phyloP scores from a whole-genome alignment of 1,140 invertebrate genomes.

The Carcinoscorpius rotundicauda region DNA sequence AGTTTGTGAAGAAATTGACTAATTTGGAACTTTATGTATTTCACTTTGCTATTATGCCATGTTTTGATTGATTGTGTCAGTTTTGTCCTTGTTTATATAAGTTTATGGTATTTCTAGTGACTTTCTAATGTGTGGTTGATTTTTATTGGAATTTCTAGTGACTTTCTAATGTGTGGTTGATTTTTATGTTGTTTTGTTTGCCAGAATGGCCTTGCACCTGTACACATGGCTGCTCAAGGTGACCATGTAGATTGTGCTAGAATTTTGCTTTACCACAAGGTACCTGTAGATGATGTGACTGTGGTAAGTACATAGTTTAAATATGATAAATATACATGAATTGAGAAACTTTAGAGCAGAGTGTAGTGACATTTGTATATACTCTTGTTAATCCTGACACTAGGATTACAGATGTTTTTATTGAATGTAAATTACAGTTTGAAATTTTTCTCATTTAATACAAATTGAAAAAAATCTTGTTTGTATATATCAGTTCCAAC shows the following conservation, averaged over 20 bases:
- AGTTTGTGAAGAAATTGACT: no score
- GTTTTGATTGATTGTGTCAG: not conserved
- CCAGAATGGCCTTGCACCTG: conserved; percentile 78
- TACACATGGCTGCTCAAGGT: conserved; percentile 95
- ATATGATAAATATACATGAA: no score
- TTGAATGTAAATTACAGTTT: no score
- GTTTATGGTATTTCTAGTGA: not conserved
- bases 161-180: no score
- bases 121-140: no score
- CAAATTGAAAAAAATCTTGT: no score
- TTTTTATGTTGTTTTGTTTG: conserved; percentile 21
- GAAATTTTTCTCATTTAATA: no score
- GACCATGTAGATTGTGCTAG: conserved; percentile 96
- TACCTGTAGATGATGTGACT: conserved; percentile 97
- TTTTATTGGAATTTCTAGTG: not conserved
- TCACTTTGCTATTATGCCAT: no score
- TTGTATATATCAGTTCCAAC: no score
- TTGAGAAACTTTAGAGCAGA: no score
- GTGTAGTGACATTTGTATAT: no score
- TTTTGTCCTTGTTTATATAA: not conserved
- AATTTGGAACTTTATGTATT: no score
- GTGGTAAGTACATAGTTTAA: conserved; percentile 39
- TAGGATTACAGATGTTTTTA: conserved; percentile 64
- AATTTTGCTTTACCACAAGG: conserved; percentile 86
- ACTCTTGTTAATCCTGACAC: conserved; percentile 86